These are phyloP conservation scores for Rhagoletis pomonella DNA, from an alignment of 1,140 invertebrate species.

Conservation along the genomic window DNA sequence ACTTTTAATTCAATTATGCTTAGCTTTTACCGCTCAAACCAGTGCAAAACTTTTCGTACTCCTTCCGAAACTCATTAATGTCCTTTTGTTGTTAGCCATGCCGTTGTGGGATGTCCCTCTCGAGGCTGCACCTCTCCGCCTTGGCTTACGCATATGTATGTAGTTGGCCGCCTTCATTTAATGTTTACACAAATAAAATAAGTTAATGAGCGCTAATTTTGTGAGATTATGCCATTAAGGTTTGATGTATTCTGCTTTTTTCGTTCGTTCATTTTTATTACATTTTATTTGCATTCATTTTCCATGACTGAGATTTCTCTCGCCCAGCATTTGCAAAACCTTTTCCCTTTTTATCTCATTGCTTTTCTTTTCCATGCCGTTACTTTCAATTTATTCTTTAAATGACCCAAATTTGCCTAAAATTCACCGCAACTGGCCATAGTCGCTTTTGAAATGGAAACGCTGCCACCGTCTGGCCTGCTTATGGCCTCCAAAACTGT, in stretches of 20 bases:
- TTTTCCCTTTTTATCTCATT: not conserved
- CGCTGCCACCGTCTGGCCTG: not conserved
- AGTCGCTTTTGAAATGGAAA: not conserved
- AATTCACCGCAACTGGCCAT: not conserved
- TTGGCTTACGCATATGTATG: not conserved
- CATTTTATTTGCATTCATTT: not conserved
- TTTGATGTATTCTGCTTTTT: conserved; percentile 15
- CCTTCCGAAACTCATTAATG: conserved; percentile 33
- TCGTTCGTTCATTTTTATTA: not conserved
- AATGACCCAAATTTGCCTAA: conserved; percentile 11
- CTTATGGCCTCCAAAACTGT: not conserved
- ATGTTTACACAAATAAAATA: conserved; percentile 57
- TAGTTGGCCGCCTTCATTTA: conserved; percentile 32
- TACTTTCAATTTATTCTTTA: conserved; percentile 28
- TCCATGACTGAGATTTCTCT: not conserved
- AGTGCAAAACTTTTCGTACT: not conserved
- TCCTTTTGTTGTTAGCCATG: not conserved
- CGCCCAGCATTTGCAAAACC: not conserved
- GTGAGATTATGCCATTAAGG: conserved; percentile 64
- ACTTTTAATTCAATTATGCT: conserved; percentile 73
- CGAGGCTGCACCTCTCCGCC: not conserved
- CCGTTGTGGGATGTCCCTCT: not conserved
- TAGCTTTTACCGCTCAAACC: conserved; percentile 27
- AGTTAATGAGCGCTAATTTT: conserved; percentile 74
- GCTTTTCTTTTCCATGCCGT: not conserved